Evolutionary conservation across 2,113 vertebrate genomes (phyloP).

Genomic region (Salvator merianae): DNA sequence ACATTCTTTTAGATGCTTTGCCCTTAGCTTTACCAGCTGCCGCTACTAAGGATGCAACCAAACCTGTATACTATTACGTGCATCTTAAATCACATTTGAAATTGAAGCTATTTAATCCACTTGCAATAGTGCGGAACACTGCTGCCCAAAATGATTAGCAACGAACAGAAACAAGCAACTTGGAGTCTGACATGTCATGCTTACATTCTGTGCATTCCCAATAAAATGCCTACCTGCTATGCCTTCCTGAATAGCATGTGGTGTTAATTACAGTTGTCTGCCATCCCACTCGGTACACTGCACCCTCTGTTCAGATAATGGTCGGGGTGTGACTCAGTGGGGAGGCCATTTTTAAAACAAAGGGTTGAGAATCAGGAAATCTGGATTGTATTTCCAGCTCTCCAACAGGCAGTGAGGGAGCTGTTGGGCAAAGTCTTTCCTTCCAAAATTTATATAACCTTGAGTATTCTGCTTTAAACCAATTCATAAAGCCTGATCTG

Average conservation of each 20-base stretch:
- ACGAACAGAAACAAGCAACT: constrained; percentile 4
- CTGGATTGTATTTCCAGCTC: neutral
- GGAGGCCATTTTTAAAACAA: constrained; percentile 10
- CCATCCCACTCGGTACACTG: constrained; percentile 34
- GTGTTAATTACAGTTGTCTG: constrained; percentile 44
- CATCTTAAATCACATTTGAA: neutral
- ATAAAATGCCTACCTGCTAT: constrained; percentile 39
- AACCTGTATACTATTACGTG: neutral
- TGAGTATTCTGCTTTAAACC: constrained; percentile 5
- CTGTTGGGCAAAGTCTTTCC: neutral
- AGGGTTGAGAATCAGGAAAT: no score
- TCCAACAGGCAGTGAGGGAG: constrained; percentile 1
- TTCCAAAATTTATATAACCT: constrained; percentile 9
- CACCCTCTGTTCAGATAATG: constrained; percentile 28
- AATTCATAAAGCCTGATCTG: constrained; percentile 1
- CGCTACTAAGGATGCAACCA: neutral
- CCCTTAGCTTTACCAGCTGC: no score
- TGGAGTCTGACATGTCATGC: neutral
- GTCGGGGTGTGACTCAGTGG: constrained; percentile 37
- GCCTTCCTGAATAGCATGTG: constrained; percentile 28
- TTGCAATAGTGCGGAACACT: neutral
- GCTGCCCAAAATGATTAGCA: constrained; percentile 16
- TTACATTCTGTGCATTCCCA: neutral
- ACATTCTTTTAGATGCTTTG: no score
- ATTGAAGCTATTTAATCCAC: no score